Evolutionary conservation across 2,888 invertebrate genomes (phyloP).

Genomic region (Mimachlamys varia): DNA sequence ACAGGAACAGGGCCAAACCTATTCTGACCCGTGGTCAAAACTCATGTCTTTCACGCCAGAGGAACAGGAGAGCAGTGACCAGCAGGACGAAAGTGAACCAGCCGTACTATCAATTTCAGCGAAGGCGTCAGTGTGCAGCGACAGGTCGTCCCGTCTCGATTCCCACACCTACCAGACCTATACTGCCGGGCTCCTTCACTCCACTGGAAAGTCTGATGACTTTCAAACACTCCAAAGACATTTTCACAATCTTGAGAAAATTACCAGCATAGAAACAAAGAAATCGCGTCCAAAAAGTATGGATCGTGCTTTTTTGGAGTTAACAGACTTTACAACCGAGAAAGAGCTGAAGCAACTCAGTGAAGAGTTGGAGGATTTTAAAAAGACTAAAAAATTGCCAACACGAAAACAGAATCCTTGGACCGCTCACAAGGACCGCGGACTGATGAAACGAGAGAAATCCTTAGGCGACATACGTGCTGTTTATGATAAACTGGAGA

Average conservation of each 20-base stretch:
- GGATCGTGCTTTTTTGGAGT: constrained; percentile 38
- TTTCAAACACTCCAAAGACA: constrained; percentile 93
- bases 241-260: constrained; percentile 92
- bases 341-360: constrained; percentile 92
- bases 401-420: constrained; percentile 89
- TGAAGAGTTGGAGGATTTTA: constrained; percentile 89
- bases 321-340: constrained; percentile 40
- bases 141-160: constrained; percentile 74
- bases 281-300: constrained; percentile 37
- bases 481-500: constrained; percentile 61
- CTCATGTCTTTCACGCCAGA: constrained; percentile 32
- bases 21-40: constrained; percentile 47
- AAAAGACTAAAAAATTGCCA: constrained; percentile 90
- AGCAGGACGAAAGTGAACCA: constrained; percentile 13
- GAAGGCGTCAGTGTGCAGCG: constrained; percentile 71
- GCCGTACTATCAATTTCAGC: constrained; percentile 53
- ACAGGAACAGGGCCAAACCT: not conserved
- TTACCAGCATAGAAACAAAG: constrained; percentile 84
- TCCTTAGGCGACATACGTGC: constrained; percentile 91
- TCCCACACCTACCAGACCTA: constrained; percentile 78
- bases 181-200: constrained; percentile 83
- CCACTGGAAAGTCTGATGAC: constrained; percentile 88
- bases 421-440: constrained; percentile 87
- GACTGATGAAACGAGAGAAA: constrained; percentile 91
- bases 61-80: not conserved